phyloP scores from a whole-genome alignment of 2,797 vertebrate genomes.

The Hipposideros larvatus region DNA sequence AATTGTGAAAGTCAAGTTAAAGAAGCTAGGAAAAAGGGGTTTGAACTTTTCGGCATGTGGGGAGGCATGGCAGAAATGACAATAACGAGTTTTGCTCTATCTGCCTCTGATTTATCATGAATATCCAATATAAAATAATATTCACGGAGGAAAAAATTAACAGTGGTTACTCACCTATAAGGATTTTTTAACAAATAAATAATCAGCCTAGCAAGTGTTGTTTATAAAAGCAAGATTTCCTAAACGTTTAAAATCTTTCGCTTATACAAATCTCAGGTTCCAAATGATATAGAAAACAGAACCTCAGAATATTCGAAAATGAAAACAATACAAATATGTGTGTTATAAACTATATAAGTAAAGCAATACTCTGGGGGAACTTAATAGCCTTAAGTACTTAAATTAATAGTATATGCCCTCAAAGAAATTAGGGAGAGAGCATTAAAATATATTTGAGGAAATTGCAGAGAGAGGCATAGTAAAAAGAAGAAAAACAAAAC shows the following conservation, averaged over 20 bases:
- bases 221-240: background rate
- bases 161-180: background rate
- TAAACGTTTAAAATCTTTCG: background rate
- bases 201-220: background rate
- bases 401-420: background rate
- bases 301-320: background rate
- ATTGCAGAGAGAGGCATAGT: background rate
- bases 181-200: slow-evolving; percentile 1
- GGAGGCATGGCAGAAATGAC: background rate
- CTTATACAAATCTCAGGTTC: background rate
- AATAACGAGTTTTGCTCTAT: background rate
- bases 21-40: background rate
- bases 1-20: background rate
- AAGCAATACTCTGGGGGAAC: background rate
- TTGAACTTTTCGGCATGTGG: background rate
- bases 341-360: background rate
- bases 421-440: background rate
- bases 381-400: slow-evolving; percentile 31
- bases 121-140: background rate
- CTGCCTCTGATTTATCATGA: background rate
- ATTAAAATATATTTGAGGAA: background rate
- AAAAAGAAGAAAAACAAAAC: background rate
- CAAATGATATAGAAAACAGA: slow-evolving; percentile 33
- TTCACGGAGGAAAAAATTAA: background rate
- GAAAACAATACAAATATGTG: background rate